Base-by-base conservation (phyloP, 1,140 invertebrate genomes). In the Sarcophaga peregrina region DNA sequence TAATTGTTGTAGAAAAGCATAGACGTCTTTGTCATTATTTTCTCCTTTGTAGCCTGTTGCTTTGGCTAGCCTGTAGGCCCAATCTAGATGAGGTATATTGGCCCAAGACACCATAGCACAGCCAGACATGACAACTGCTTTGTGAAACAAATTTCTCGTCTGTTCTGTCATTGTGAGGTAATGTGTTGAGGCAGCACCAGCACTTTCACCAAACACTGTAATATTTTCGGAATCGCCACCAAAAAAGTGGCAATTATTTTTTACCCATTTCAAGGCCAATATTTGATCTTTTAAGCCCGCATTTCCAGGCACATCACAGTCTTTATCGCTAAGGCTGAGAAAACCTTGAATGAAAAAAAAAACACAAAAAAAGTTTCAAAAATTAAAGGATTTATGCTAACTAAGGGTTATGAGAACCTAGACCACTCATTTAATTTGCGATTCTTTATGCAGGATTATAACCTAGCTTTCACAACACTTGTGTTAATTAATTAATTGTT, bases 231-330 rank as follows among this genome's bases (percentile, higher is more conserved):
- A 90, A 87, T 92, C 89, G 9, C 92, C 92, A n/a, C 92, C 92
- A 85, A 92, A 92, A 83, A 91, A 88, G 25, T 92, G 87, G 25
- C 94, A 94, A 86, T 95, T 94, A 3, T 90, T 90, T 85, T 93
- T 91, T 0, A 95, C 91, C 93, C 93, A 94, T 72, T 91, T 90
- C 17, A 93, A 78, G 0, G 93, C 95, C 92, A 68, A 95, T 94
- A 93, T 87, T 88, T 94, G 93, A 87, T 94, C 94, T 87, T 93
- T 93, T 8, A 94, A 86, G 13, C 93, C 93, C 68, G 92, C 93
- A 89, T 94, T 94, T 5, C 94, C 94, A 8, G 92, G 91, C 50
- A 92, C 88, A 72, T 89, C 89, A 8, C 91, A 83, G 0, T 87
- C 84, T 13, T 87, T 83, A 73, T 92, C 91, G 15, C 90, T 85